Base-by-base conservation (phyloP, 2,888 invertebrate genomes). In the Penaeus monodon region DNA sequence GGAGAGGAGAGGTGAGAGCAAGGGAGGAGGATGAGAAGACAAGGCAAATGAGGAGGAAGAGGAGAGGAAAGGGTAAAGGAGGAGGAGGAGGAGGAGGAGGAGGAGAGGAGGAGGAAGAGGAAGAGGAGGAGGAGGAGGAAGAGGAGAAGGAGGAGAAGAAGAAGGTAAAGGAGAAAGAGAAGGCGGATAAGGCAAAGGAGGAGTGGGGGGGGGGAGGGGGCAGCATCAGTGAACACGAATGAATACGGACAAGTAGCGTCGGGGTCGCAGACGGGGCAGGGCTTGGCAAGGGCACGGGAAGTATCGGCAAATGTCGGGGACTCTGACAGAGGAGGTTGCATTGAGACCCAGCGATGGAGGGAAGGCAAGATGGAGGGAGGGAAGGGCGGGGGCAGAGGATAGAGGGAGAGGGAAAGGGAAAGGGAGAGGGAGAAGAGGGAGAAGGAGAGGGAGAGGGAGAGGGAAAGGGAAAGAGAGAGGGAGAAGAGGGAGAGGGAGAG, bases 21-120 rank as follows among this genome's bases (percentile, higher is more conserved):
- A 24, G 29, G 10, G 10, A 20, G n/a, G n/a, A 2, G 24, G n/a
- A 29, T 24, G 17, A 29, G 24, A 27, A 68, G 2, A 3, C 12
- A n/a, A 3, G 24, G 70, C 1, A 20, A 1, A n/a, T 2, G 27
- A 1, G 24, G n/a, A n/a, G 24, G n/a, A 17, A 20, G 17, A 3
- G 17, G 20, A n/a, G 3, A 2, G 2, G 17, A 17, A 3, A 2
- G 24, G 3, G 3, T 1, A 29, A 68, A n/a, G 0, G 3, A 17
- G 24, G 2, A n/a, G n/a, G 3, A 3, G 24, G 3, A n/a, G 2
- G 24, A n/a, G 24, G n/a, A 17, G 3, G 3, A 3, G 3, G n/a
- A 17, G 3, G 1, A 10, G 10, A 20, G 17, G 1, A 20, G 70
- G 3, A 2, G 70, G n/a, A 20, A 2, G 29, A 20, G 70, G 70